Evolutionary conservation across 2,113 vertebrate species (phyloP).

Genomic region (Mirza zaza): DNA sequence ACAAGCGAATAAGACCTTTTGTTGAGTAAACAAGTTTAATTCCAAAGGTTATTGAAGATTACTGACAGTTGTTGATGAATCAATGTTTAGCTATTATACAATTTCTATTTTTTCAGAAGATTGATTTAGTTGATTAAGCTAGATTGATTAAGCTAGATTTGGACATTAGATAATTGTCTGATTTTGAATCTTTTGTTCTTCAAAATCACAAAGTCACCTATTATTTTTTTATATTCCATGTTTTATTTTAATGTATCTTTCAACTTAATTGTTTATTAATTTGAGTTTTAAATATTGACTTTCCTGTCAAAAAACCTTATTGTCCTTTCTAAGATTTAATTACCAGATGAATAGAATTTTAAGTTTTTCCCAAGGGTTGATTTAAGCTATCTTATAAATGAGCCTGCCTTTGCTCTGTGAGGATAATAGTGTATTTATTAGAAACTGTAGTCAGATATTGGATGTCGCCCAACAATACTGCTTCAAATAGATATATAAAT

Average conservation of each 20-base stretch:
- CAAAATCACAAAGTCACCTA: neutral
- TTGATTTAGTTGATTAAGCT: neutral
- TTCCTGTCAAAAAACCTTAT: neutral
- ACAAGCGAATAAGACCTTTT: neutral
- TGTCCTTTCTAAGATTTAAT: neutral
- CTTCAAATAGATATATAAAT: neutral
- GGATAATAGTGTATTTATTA: neutral
- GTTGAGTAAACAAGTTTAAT: neutral
- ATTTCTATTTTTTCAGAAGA: neutral
- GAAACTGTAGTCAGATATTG: neutral
- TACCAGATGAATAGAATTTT: neutral
- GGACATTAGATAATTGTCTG: neutral
- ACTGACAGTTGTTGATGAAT: neutral
- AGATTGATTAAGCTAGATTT: neutral
- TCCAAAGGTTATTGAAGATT: neutral
- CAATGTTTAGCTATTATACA: neutral
- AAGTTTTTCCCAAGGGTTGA: neutral
- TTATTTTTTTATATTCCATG: neutral
- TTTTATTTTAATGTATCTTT: neutral
- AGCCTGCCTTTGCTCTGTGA: neutral
- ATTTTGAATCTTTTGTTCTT: neutral
- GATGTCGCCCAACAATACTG: neutral
- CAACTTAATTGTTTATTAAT: neutral
- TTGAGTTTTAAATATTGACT: conserved; percentile 14
- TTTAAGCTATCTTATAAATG: neutral